phyloP scores from a whole-genome alignment of 2,797 vertebrate genomes.

The Epinephelus coioides region DNA sequence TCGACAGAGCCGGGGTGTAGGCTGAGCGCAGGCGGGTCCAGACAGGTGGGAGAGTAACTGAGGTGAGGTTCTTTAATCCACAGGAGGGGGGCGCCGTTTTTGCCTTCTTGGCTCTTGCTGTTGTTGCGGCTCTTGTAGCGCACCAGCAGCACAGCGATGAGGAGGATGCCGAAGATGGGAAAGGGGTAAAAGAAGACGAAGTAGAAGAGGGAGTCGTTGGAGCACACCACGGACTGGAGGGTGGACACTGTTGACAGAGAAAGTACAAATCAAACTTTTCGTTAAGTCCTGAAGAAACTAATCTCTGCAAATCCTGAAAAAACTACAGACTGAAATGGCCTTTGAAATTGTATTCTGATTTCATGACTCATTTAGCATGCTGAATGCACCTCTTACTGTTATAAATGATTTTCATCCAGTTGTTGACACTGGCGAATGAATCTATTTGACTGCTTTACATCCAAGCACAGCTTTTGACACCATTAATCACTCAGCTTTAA shows the following conservation, averaged over 20 bases:
- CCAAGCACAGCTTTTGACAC: not conserved
- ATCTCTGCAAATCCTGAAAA: not conserved
- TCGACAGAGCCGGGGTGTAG: conserved; percentile 98
- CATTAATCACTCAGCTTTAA: conserved; percentile 17
- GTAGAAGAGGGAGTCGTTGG: conserved; percentile 97
- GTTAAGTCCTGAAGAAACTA: not conserved
- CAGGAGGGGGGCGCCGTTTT: conserved; percentile 96
- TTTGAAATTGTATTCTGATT: not conserved
- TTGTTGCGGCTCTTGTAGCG: conserved; percentile 94
- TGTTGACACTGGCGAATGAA: conserved; percentile 24
- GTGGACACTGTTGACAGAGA: conserved; percentile 86
- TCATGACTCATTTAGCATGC: not conserved
- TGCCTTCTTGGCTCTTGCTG: conserved; percentile 96
- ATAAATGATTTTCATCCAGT: not conserved
- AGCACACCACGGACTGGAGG: conserved; percentile 95
- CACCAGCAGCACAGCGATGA: conserved; percentile 95
- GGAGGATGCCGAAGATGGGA: conserved; percentile 96
- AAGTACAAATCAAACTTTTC: not conserved
- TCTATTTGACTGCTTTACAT: conserved; percentile 21
- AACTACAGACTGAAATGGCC: not conserved
- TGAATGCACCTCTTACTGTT: not conserved
- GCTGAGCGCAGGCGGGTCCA: conserved; percentile 97
- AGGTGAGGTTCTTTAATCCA: conserved; percentile 99
- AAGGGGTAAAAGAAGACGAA: conserved; percentile 99
- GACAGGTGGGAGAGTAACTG: conserved; percentile 98